Evolutionary conservation across 2,797 vertebrate species (phyloP), one percentile per base, ranked within the genome.

Genomic region (Platyrinchus mystaceus): DNA sequence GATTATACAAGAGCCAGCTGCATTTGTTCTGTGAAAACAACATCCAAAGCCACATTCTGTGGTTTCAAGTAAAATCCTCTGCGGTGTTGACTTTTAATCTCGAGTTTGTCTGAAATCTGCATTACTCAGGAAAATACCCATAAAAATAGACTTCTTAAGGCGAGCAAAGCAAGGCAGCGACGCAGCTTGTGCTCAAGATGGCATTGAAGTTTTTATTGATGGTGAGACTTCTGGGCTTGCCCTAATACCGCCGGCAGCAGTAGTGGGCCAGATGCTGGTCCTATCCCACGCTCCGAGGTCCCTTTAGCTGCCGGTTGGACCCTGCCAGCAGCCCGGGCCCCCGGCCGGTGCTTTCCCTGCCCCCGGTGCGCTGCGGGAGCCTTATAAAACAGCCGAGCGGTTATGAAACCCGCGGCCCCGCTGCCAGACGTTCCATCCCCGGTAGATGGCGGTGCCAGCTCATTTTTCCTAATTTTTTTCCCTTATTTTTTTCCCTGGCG

Each of bases 401-500:
- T 95, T 95, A 96, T 23, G 87, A 94, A 97, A 96, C 37, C n/a
- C 53, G 10, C 13, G 43, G 44, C 44, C 34, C 22, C 6, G 46
- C 58, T 92, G 93, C 56, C 87, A 53, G 55, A 20, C 66, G 28
- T 12, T 44, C 43, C 59, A 12, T 13, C 18, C 81, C 89, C 97
- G 82, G 91, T 66, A 97, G 96, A 85, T 97, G 97, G 96, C 92
- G 39, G 34, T 93, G 93, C 71, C 91, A 70, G 71, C 34, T 84
- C 76, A 93, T 84, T 95, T 95, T 96, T 95, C 66, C n/a, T 26
- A 3, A 3, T 30, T 24, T 80, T 20, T 2, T 1, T 8, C 4
- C 6, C 6, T 7, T 15, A 2, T 23, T 28, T 56, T 19, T 10
- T 18, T 23, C 1, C 32, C 60, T 12, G 78, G 75, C 26, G 21